Evolutionary conservation across 2,113 vertebrate genomes (phyloP).

Genomic region (Mormyrus lacerda): DNA sequence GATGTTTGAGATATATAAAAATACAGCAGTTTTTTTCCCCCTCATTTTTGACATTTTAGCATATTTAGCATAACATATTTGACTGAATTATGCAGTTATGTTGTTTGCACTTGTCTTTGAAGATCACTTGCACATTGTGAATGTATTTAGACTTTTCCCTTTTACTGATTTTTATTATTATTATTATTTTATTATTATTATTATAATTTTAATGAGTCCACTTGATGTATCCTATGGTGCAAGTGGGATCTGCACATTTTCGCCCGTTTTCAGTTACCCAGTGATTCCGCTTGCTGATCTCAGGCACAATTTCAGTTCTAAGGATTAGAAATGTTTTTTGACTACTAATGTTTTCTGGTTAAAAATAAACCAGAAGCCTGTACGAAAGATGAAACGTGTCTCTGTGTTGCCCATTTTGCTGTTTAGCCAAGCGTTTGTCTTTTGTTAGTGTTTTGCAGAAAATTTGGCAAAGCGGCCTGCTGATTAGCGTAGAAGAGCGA

Average conservation of each 20-base stretch:
- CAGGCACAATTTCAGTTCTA: background rate
- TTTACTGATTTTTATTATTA: background rate
- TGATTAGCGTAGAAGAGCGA: background rate
- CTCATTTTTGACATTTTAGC: background rate
- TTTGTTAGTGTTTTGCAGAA: background rate
- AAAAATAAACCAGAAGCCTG: background rate
- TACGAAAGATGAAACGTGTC: background rate
- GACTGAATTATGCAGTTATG: background rate
- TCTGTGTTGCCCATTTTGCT: background rate
- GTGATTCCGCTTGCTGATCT: background rate
- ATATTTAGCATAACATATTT: too few relatives aligned
- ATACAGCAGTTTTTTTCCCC: background rate
- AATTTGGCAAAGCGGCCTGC: background rate
- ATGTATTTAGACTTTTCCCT: background rate
- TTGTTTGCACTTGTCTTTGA: background rate
- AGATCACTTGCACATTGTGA: background rate
- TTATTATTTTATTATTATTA: background rate
- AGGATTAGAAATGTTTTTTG: background rate
- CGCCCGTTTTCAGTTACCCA: background rate
- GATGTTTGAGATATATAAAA: background rate
- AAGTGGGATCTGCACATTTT: background rate
- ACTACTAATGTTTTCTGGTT: background rate
- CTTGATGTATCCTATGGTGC: background rate
- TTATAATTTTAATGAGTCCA: background rate
- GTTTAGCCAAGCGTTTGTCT: background rate